Evolutionary conservation across 2,113 vertebrate genomes (phyloP).

Genomic region (Leiothrix lutea): DNA sequence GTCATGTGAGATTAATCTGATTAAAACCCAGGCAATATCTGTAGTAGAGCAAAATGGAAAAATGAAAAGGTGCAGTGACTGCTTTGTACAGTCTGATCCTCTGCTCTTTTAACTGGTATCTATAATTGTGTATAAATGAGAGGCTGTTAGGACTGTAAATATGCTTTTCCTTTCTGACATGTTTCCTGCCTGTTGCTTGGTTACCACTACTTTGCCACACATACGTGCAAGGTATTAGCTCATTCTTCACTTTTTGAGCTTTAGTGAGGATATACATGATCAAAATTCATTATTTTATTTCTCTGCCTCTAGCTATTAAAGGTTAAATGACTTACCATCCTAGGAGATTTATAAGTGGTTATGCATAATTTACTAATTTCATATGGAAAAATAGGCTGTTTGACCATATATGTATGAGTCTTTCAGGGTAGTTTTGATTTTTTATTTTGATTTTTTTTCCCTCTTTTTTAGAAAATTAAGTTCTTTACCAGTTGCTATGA

Average conservation of each 20-base stretch:
- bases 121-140: slow-evolving; percentile 23
- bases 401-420: background rate
- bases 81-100: background rate
- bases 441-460: background rate
- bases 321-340: background rate
- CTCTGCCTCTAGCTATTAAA: background rate
- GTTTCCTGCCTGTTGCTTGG: slow-evolving; percentile 65
- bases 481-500: background rate
- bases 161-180: slow-evolving; percentile 25
- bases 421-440: background rate
- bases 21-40: background rate
- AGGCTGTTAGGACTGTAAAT: slow-evolving; percentile 44
- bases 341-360: background rate
- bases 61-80: background rate
- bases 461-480: background rate
- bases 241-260: slow-evolving; percentile 20
- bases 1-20: background rate
- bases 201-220: slow-evolving; percentile 44
- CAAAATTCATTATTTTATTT: slow-evolving; percentile 3
- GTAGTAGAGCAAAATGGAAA: background rate
- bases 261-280: background rate
- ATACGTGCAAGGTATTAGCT: background rate
- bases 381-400: background rate
- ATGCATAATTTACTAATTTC: background rate
- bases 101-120: background rate